These are phyloP conservation scores for Ooceraea biroi DNA, from an alignment of 1,140 invertebrate genomes.

Conservation along the genomic window DNA sequence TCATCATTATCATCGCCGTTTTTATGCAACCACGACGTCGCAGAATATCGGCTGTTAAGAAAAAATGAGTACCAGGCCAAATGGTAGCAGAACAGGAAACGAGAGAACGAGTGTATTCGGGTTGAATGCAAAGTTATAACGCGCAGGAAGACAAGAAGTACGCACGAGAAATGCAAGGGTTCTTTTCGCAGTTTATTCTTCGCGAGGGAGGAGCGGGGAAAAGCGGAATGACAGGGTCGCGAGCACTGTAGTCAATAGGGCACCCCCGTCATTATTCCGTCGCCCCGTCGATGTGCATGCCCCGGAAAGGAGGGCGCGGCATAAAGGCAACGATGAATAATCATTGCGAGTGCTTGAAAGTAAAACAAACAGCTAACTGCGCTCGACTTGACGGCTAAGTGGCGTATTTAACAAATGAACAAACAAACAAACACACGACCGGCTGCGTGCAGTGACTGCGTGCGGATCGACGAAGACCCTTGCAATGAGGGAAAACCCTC, in stretches of 20 bases:
- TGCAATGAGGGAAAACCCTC: slow-evolving; percentile 3
- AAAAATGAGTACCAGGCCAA: slow-evolving; percentile 8
- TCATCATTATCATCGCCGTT: slow-evolving; percentile 70
- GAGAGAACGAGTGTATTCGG: slow-evolving; percentile 58
- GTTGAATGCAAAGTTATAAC: slow-evolving; percentile 36
- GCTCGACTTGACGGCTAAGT: slow-evolving; percentile 82
- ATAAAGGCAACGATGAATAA: slow-evolving; percentile 84
- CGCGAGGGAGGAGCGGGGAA: slow-evolving; percentile 60
- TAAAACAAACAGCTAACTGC: slow-evolving; percentile 83
- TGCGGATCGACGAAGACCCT: slow-evolving; percentile 25
- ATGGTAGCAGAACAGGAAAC: background rate
- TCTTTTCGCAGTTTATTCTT: slow-evolving; percentile 83
- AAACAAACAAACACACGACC: slow-evolving; percentile 69
- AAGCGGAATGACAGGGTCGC: slow-evolving; percentile 35
- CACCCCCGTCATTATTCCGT: slow-evolving; percentile 76
- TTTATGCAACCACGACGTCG: slow-evolving; percentile 41
- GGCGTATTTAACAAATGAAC: slow-evolving; percentile 79
- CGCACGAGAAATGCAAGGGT: slow-evolving; percentile 69
- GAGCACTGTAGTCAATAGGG: slow-evolving; percentile 76
- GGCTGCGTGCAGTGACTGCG: slow-evolving; percentile 46
- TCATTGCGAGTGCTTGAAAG: slow-evolving; percentile 82
- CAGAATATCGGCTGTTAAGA: slow-evolving; percentile 28
- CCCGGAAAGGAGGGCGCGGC: slow-evolving; percentile 61
- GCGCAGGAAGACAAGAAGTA: slow-evolving; percentile 63
- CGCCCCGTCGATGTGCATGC: slow-evolving; percentile 39